Conservation (phyloP, 2,113 vertebrate genomes). For the Telmatochromis brichardi region DNA sequence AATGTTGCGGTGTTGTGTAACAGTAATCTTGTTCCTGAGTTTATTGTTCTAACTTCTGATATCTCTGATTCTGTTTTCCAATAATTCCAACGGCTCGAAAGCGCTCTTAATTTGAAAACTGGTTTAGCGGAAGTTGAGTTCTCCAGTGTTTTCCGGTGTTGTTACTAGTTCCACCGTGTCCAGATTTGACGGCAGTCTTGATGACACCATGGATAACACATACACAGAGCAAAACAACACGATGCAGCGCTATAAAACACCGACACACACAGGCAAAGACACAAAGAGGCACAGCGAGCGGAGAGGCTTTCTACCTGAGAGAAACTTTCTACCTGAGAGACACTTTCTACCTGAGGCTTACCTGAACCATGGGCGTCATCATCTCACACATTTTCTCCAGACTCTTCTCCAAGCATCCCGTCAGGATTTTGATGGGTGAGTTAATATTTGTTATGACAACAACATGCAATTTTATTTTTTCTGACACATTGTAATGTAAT, state of each 20-base stretch:
- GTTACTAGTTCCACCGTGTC: not conserved
- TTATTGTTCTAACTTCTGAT: not conserved
- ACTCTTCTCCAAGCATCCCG: slow-evolving; percentile 11
- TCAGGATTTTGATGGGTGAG: slow-evolving; percentile 52
- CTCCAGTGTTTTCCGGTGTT: not conserved
- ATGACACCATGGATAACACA: slow-evolving; percentile 5
- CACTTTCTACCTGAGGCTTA: not conserved
- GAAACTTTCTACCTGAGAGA: not conserved
- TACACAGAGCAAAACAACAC: not conserved
- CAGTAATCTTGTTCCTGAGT: not conserved
- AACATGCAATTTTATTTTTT: too few species aligned
- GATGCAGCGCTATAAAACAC: not conserved
- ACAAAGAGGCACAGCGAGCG: not conserved
- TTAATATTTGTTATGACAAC: not conserved
- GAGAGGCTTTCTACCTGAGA: fast-evolving
- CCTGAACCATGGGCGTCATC: slow-evolving; percentile 22
- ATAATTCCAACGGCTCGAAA: not conserved
- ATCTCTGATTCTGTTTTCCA: not conserved
- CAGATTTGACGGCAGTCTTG: not conserved
- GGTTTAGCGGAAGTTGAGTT: fast-evolving
- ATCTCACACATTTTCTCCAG: slow-evolving; percentile 35
- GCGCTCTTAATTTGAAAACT: not conserved
- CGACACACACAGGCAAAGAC: not conserved
- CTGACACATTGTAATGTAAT: too few species aligned
- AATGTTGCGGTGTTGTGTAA: not conserved